Evolutionary conservation across 2,113 vertebrate species (phyloP).

Genomic region (Tychaedon coryphoeus): DNA sequence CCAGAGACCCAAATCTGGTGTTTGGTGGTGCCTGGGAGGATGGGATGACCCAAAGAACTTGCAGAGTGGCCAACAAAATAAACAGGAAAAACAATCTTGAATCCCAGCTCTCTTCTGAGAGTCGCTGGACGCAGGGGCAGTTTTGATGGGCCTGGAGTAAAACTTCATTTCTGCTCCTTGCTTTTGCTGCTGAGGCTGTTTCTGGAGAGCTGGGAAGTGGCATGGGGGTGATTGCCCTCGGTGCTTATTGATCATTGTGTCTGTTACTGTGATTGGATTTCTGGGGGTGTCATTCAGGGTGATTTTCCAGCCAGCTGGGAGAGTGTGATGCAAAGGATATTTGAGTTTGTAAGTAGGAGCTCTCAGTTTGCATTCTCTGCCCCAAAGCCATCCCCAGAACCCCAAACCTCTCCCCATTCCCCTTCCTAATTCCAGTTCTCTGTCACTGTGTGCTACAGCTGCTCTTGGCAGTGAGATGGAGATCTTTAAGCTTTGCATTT

Average conservation of each 20-base stretch:
- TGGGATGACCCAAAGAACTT: background rate
- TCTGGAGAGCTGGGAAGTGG: background rate
- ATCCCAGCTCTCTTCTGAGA: background rate
- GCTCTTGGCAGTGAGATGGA: background rate
- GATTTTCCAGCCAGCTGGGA: background rate
- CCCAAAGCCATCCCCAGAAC: rapidly evolving
- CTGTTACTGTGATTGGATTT: background rate
- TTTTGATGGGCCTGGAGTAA: background rate
- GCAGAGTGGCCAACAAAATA: background rate
- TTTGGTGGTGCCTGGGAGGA: background rate
- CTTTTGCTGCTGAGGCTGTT: background rate
- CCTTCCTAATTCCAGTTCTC: background rate
- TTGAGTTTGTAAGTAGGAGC: background rate
- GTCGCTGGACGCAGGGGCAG: rapidly evolving
- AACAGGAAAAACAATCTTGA: background rate
- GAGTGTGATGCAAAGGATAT: background rate
- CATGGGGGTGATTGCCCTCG: background rate
- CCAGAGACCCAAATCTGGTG: background rate
- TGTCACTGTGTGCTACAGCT: background rate
- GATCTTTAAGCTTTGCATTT: background rate
- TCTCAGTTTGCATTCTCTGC: background rate
- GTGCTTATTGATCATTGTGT: background rate
- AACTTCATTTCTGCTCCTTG: background rate
- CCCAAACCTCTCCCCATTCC: background rate
- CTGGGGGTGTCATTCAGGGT: background rate